A percentile compares a stretch with the other conserved stretches of the same genome.
Conservation (phyloP, 1,140 invertebrate species). For the Drosophila mauritiana region DNA sequence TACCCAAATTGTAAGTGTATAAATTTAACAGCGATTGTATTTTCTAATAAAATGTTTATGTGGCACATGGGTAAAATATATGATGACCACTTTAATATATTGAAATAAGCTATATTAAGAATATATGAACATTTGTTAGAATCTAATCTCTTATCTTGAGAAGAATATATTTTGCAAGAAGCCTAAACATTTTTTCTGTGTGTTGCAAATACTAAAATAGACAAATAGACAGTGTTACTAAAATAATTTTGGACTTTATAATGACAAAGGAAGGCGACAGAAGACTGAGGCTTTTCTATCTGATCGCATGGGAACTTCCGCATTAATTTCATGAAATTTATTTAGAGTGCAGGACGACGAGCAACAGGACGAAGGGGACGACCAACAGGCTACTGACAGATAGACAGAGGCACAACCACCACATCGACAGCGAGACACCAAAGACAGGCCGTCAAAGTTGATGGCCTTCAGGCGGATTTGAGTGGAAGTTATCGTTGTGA, state of each 20-base stretch:
- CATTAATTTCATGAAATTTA: background rate
- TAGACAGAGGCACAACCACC: background rate
- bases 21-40: too few species aligned
- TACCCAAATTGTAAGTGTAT: too few species aligned
- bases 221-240: background rate
- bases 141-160: too few species aligned
- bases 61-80: too few species aligned
- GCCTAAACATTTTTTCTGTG: background rate
- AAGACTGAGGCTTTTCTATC: background rate
- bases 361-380: conserved; percentile 11
- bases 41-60: too few species aligned
- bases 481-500: conserved; percentile 37
- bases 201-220: background rate
- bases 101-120: too few species aligned
- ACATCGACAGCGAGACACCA: background rate
- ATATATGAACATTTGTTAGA: too few species aligned
- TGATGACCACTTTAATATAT: too few species aligned
- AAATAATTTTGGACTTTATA: background rate
- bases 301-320: background rate
- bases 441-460: conserved; percentile 37
- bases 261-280: background rate
- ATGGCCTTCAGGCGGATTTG: conserved; percentile 48
- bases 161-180: too few species aligned
- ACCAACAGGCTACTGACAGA: conserved; percentile 27
- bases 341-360: conserved; percentile 8